Evolutionary conservation across 2,113 vertebrate genomes (phyloP).

Genomic region (Bufo bufo): DNA sequence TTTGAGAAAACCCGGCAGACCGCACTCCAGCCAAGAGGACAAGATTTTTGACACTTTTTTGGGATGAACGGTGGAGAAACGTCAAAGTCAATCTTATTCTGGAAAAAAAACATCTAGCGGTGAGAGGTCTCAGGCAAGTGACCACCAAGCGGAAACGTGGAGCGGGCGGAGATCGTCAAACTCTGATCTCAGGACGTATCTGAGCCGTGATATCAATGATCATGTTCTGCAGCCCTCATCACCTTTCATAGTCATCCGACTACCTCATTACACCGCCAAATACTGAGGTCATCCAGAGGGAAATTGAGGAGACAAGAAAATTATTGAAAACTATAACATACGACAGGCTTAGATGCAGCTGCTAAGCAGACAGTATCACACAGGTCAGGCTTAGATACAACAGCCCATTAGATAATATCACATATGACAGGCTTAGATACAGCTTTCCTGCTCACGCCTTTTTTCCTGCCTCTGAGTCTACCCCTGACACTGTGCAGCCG

Average conservation of each 20-base stretch:
- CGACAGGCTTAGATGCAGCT: neutral
- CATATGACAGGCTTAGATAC: neutral
- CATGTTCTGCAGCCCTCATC: neutral
- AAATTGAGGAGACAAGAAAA: neutral
- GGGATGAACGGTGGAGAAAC: neutral
- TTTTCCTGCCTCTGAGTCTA: too few species aligned
- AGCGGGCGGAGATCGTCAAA: neutral
- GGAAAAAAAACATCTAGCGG: neutral
- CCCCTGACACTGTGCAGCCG: neutral
- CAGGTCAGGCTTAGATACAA: too few species aligned
- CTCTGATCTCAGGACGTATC: conserved; percentile 17
- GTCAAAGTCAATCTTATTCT: neutral
- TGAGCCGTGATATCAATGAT: too few species aligned
- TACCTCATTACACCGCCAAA: neutral
- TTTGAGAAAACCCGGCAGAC: conserved; percentile 32
- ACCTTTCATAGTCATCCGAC: neutral
- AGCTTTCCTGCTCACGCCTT: neutral
- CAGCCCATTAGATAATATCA: neutral
- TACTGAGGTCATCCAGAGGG: neutral
- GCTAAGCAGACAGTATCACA: too few species aligned
- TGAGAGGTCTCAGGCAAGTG: conserved; percentile 15
- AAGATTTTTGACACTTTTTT: conserved; percentile 24
- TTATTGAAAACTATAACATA: neutral
- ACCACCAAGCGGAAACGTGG: neutral
- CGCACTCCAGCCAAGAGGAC: neutral